Evolutionary conservation across 2,113 vertebrate species (phyloP).

Genomic region (Seriola aureovittata): DNA sequence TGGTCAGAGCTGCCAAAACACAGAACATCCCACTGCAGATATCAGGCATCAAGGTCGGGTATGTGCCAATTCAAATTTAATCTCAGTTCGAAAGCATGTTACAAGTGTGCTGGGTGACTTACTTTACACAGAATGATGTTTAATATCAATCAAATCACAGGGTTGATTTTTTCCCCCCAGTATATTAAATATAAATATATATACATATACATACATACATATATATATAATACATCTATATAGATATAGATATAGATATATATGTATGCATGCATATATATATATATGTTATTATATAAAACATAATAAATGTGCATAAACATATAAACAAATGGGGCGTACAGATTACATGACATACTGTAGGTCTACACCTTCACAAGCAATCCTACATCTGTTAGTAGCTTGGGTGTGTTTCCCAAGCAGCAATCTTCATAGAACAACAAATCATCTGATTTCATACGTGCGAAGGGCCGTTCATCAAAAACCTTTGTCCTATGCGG

Average conservation of each 20-base stretch:
- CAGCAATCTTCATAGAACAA: neutral
- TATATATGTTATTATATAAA: too few relatives aligned
- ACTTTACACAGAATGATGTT: slow-evolving; percentile 11
- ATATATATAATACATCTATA: too few relatives aligned
- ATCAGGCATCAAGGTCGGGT: slow-evolving; percentile 11
- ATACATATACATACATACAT: too few relatives aligned
- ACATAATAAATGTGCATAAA: neutral
- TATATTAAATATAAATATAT: too few relatives aligned
- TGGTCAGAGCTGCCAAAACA: slow-evolving; percentile 41
- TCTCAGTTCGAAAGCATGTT: slow-evolving; percentile 31
- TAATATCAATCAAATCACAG: slow-evolving; percentile 15
- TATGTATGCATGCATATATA: too few relatives aligned
- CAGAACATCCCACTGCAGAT: slow-evolving; percentile 50
- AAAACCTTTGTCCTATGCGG: neutral
- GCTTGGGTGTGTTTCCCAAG: neutral
- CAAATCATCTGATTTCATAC: neutral
- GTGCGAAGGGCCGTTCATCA: neutral
- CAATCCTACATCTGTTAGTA: neutral
- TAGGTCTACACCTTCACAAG: neutral
- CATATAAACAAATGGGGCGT: neutral
- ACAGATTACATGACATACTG: neutral
- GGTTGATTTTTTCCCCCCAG: neutral
- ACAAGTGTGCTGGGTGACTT: slow-evolving; percentile 31
- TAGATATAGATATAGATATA: too few relatives aligned
- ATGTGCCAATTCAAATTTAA: slow-evolving; percentile 54